Conservation (phyloP, 2,888 invertebrate species). For the Oxytorus armatus region DNA sequence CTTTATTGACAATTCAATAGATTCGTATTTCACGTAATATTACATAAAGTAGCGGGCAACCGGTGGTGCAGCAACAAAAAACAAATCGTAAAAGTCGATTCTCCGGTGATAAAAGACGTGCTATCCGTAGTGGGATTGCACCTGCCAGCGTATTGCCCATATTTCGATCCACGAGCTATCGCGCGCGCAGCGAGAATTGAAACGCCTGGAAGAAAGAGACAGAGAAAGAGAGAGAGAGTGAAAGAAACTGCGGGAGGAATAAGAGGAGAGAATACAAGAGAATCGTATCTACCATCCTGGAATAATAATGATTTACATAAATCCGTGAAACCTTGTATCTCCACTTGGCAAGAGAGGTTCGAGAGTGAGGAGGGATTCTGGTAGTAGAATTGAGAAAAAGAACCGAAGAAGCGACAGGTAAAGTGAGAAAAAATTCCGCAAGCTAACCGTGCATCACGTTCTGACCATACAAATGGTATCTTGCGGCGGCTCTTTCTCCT, state of each 20-base stretch:
- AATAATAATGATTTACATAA: conserved; percentile 68
- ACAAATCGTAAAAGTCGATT: conserved; percentile 35
- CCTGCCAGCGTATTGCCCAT: conserved; percentile 1
- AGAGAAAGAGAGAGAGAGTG: conserved; percentile 24
- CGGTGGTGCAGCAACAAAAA: conserved; percentile 21
- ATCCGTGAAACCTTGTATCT: conserved; percentile 58
- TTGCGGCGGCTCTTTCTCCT: conserved; percentile 28
- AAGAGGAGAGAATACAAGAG: conserved; percentile 37
- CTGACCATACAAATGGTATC: conserved; percentile 63
- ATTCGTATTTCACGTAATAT: neutral
- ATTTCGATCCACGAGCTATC: conserved; percentile 37
- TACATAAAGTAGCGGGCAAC: conserved; percentile 25
- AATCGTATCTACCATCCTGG: conserved; percentile 49
- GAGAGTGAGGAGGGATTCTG: neutral
- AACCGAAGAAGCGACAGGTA: conserved; percentile 3
- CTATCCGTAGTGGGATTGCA: conserved; percentile 37
- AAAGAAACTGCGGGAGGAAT: neutral
- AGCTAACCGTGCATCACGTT: conserved; percentile 49
- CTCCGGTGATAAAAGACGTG: conserved; percentile 43
- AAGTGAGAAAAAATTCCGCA: conserved; percentile 36
- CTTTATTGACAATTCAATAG: neutral
- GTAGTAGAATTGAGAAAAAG: conserved; percentile 27
- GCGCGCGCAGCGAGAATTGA: conserved; percentile 41
- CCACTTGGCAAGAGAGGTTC: conserved; percentile 23
- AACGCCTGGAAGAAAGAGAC: conserved; percentile 35